A percentile compares a stretch with the other conserved stretches of the same genome.
These are phyloP conservation scores for Caenorhabditis sp. DNA, from an alignment of 2,888 invertebrate genomes.

Conservation along the genomic window DNA sequence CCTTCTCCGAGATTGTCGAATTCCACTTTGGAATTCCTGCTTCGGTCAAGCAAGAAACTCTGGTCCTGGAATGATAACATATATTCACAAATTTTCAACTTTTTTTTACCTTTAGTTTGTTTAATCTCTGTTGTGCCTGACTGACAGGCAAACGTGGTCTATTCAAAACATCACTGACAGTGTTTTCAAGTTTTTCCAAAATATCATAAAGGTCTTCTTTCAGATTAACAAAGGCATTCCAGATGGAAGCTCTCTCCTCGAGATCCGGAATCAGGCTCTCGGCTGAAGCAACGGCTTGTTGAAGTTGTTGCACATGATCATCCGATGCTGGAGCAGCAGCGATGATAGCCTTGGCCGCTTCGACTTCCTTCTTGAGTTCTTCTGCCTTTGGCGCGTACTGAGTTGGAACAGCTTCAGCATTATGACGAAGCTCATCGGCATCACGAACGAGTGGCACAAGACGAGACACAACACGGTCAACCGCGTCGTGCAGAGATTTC, in stretches of 20 bases:
- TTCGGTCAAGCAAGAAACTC: slow-evolving; percentile 37
- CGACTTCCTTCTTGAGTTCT: too few relatives aligned
- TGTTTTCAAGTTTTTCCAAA: slow-evolving; percentile 64
- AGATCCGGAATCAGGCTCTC: slow-evolving; percentile 63
- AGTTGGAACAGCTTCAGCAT: too few relatives aligned
- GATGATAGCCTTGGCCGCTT: too few relatives aligned
- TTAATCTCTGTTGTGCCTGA: slow-evolving; percentile 51
- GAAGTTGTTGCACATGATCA: too few relatives aligned
- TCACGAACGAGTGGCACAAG: too few relatives aligned
- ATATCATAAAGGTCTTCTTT: slow-evolving; percentile 71
- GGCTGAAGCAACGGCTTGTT: slow-evolving; percentile 63
- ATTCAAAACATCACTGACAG: slow-evolving; percentile 53
- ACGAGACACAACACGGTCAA: too few relatives aligned
- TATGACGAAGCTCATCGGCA: too few relatives aligned
- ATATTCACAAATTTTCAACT: neutral
- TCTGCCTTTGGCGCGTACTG: too few relatives aligned
- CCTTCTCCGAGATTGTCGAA: slow-evolving; percentile 57
- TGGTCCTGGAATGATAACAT: slow-evolving; percentile 38
- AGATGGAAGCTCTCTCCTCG: slow-evolving; percentile 64
- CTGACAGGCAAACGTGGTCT: slow-evolving; percentile 49
- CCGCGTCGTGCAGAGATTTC: too few relatives aligned
- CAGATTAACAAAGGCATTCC: slow-evolving; percentile 69
- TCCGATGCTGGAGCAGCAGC: too few relatives aligned
- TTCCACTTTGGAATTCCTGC: slow-evolving; percentile 42
- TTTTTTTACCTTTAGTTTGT: slow-evolving; percentile 51